Evolutionary conservation across 2,888 invertebrate species (phyloP).

Genomic region (Harpagoxenus sublaevis): DNA sequence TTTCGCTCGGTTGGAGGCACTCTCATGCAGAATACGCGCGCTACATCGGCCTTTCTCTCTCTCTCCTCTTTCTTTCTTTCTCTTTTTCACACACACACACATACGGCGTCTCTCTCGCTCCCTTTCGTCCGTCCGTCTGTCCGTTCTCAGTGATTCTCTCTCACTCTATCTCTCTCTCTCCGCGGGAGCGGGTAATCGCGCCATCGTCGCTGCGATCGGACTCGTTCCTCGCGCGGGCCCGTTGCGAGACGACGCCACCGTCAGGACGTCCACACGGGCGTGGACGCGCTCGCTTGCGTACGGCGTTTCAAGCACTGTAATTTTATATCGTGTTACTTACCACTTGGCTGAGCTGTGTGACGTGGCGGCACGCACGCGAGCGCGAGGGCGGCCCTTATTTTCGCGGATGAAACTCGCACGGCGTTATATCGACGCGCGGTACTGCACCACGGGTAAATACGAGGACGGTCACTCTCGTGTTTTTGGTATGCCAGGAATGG

Average conservation of each 20-base stretch:
- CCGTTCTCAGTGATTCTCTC: slow-evolving; percentile 33
- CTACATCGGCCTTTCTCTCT: slow-evolving; percentile 15
- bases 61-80: neutral
- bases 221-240: slow-evolving; percentile 73
- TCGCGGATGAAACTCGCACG: slow-evolving; percentile 84
- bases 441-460: slow-evolving; percentile 85
- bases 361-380: slow-evolving; percentile 81
- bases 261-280: slow-evolving; percentile 71
- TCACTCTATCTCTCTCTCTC: slow-evolving; percentile 58
- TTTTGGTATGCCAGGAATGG: slow-evolving; percentile 98
- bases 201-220: slow-evolving; percentile 74
- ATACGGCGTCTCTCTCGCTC: slow-evolving; percentile 38
- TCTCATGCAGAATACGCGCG: neutral
- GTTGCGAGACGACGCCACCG: slow-evolving; percentile 75
- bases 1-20: neutral
- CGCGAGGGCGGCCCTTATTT: slow-evolving; percentile 71
- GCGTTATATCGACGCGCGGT: slow-evolving; percentile 78
- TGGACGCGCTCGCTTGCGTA: slow-evolving; percentile 73
- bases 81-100: slow-evolving; percentile 23
- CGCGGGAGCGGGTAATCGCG: slow-evolving; percentile 69
- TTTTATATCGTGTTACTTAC: slow-evolving; percentile 88
- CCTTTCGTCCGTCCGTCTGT: slow-evolving; percentile 43
- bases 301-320: slow-evolving; percentile 41
- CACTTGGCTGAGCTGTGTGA: slow-evolving; percentile 88
- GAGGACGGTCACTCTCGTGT: slow-evolving; percentile 87